phyloP scores from a whole-genome alignment of 2,797 vertebrate genomes.

The Diceros bicornis region DNA sequence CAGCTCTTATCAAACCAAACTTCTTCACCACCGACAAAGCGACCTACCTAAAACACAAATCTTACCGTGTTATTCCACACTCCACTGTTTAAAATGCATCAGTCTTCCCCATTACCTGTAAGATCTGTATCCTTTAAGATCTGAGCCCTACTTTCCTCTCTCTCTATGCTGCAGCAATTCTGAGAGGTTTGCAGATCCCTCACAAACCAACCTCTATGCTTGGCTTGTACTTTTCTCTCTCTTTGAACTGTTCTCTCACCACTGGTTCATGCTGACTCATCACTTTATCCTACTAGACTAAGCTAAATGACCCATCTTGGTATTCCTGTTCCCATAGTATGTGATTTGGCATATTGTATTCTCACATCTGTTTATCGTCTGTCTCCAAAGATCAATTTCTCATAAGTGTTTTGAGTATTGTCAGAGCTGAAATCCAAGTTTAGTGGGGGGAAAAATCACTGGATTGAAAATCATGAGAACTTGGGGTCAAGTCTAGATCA shows the following conservation, averaged over 20 bases:
- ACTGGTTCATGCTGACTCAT: not conserved
- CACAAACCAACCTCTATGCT: not conserved
- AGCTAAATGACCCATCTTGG: not conserved
- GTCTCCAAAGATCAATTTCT: not conserved
- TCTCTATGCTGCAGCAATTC: not conserved
- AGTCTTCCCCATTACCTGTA: not conserved
- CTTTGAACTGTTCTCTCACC: not conserved
- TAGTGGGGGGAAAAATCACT: not conserved
- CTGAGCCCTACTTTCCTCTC: not conserved
- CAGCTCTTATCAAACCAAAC: slow-evolving; percentile 22
- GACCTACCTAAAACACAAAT: not conserved
- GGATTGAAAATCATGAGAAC: not conserved
- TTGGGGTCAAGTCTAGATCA: not conserved
- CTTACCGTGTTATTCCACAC: not conserved
- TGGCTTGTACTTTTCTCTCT: not conserved
- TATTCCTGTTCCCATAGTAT: not conserved
- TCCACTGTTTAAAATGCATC: not conserved
- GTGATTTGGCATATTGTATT: not conserved
- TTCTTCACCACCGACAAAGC: not conserved
- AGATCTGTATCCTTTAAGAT: not conserved
- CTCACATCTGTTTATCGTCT: not conserved
- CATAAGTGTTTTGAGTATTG: not conserved
- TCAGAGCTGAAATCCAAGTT: not conserved
- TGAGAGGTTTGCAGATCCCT: not conserved
- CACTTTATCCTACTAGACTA: not conserved